Percentiles rank a stretch among this genome's conserved stretches.
Evolutionary conservation across 1,140 invertebrate genomes (phyloP).

Genomic region (Psix sp.): DNA sequence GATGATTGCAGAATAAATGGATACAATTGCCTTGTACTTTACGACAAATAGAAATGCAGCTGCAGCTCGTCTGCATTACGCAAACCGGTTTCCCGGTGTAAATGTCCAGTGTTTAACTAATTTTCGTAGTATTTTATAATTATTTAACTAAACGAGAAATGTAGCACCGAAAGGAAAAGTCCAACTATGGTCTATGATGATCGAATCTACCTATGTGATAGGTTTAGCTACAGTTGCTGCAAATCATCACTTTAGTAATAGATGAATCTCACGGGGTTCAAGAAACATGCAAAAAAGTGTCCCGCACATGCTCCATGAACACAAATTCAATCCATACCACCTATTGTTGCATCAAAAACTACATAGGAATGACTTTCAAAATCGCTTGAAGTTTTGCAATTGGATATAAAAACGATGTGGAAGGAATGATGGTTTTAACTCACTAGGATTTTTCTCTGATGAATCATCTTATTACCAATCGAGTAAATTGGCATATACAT

Average conservation of each 20-base stretch:
- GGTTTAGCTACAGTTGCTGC: too few relatives aligned
- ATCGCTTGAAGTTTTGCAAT: slow-evolving; percentile 6
- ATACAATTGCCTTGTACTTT: too few relatives aligned
- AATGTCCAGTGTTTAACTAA: background rate
- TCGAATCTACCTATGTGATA: background rate
- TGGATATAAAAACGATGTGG: slow-evolving; percentile 12
- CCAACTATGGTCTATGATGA: slow-evolving; percentile 3
- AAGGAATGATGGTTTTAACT: slow-evolving; percentile 6
- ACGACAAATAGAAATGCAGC: too few relatives aligned
- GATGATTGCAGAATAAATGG: too few relatives aligned
- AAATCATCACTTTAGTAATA: too few relatives aligned
- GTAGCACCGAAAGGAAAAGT: slow-evolving; percentile 2
- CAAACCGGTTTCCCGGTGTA: background rate
- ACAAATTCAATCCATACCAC: slow-evolving; percentile 10
- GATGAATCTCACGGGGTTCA: slow-evolving; percentile 8
- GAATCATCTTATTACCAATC: slow-evolving; percentile 14
- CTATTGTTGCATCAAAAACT: slow-evolving; percentile 17
- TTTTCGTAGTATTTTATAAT: slow-evolving; percentile 2
- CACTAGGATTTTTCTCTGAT: slow-evolving; percentile 12
- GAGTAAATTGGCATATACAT: slow-evolving; percentile 14
- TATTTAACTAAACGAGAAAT: background rate
- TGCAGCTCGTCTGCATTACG: background rate
- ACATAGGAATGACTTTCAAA: slow-evolving; percentile 18
- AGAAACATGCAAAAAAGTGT: slow-evolving; percentile 6
- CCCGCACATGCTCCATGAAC: slow-evolving; percentile 2